Base-by-base conservation (phyloP, 30 jellyfish, hydroid and myxozoan species). In the Hydra vulgaris region DNA sequence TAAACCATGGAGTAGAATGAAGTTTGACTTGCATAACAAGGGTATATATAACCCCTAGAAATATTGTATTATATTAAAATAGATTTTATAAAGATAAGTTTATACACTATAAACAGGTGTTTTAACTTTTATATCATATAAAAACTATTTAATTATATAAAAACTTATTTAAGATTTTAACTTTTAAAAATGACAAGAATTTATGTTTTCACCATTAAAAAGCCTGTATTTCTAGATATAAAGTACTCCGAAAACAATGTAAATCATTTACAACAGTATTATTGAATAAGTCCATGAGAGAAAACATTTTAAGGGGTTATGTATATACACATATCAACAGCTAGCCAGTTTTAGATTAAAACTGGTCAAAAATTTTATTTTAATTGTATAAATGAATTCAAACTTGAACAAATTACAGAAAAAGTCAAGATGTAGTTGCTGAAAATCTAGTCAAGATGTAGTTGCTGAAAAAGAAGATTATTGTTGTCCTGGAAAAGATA, bases 401-500 rank as follows among this genome's bases (percentile, higher is more conserved):
- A 68, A 68, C 75, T 68, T 68, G 75, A 68, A 68, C 27, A 68
- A 68, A 68, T 3, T n/a, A 23, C 75, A 68, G 75, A 20, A 68
- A 23, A 68, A 68, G 15, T 68, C 8, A 68, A 68, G 75, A 68
- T 20, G 75, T 3, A 68, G 75, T 68, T 68, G 75, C 16, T n/a
- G 75, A 40, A 40, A 68, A 68, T 3, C 15, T 68, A 68, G 15
- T 68, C 8, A 68, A 68, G 75, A 68, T 20, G 75, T 3, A 68
- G 75, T 68, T 68, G 75, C 16, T n/a, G 75, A 40, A 40, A n/a
- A 68, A 68, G 75, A 68, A 68, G 75, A 68, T 68, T 68, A 68
- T 68, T 3, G 75, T 68, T 68, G 75, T 68, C 27, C 27, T 3
- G 75, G 12, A n/a, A n/a, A 68, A 68, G 15, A n/a, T 16, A 20